Evolutionary conservation across 2,797 vertebrate genomes (phyloP).

Genomic region (Echiichthys vipera): DNA sequence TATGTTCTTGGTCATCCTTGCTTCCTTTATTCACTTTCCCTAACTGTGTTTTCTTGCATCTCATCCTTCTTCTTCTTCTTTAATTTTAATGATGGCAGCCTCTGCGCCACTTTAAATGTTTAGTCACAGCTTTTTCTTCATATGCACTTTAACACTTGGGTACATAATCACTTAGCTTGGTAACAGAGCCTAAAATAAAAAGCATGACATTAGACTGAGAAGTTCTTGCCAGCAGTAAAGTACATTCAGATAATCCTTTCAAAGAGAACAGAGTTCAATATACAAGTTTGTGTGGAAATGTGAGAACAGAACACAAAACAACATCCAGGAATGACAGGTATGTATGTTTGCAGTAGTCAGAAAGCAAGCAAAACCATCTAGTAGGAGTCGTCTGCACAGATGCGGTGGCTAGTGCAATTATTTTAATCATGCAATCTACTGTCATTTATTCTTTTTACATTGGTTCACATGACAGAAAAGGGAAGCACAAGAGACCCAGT

Average conservation of each 20-base stretch:
- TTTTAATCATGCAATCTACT: slow-evolving; percentile 82
- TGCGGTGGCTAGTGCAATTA: slow-evolving; percentile 79
- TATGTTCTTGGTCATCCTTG: slow-evolving; percentile 3
- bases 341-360: slow-evolving; percentile 76
- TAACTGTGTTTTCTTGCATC: slow-evolving; percentile 3
- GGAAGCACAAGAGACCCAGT: slow-evolving; percentile 81
- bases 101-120: slow-evolving; percentile 28
- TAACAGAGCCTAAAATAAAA: slow-evolving; percentile 46
- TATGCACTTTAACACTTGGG: slow-evolving; percentile 24
- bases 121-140: slow-evolving; percentile 37
- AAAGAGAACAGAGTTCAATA: slow-evolving; percentile 43
- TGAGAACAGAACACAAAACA: slow-evolving; percentile 68
- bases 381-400: slow-evolving; percentile 77
- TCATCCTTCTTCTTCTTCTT: slow-evolving; percentile 3
- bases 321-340: slow-evolving; percentile 67
- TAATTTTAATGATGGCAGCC: slow-evolving; percentile 3
- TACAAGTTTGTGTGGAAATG: slow-evolving; percentile 59
- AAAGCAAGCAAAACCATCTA: slow-evolving; percentile 76
- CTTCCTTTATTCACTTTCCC: background rate
- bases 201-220: slow-evolving; percentile 56
- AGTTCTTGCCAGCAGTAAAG: slow-evolving; percentile 52
- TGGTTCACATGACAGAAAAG: slow-evolving; percentile 79
- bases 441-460: slow-evolving; percentile 63
- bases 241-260: slow-evolving; percentile 69
- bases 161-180: slow-evolving; percentile 30